Evolutionary conservation across 2,113 vertebrate species (phyloP), one percentile per base, ranked within the genome.

Genomic region (Syngnathus floridae): DNA sequence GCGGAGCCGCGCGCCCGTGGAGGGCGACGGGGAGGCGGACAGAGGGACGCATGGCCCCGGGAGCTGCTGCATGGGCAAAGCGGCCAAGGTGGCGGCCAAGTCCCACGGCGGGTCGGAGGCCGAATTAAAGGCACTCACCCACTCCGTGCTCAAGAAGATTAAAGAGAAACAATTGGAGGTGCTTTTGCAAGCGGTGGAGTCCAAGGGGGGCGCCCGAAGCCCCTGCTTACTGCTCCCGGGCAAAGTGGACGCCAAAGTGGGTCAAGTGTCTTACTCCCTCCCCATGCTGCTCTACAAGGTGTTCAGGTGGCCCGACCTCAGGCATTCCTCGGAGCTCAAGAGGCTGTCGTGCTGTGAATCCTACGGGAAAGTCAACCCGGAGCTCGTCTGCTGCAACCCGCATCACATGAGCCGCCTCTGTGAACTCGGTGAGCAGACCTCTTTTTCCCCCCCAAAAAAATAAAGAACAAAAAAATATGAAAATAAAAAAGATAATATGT

Each of bases 291-390:
- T 98, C 81, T 95, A 92, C 87, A 95, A 94, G 88, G 93, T 98
- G 89, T 98, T 97, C 92, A 89, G 96, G 88, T 98, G 96, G 95
- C 95, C 96, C 82, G 95, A 98, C 88, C 95, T 98, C 85, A 90
- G 92, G 82, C 93, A 94, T 89, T 93, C 91, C 88, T 93, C 96
- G 81, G 93, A 98, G 89, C 87, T 97, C 74, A 98, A 98, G 92
- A 90, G 96, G 89, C 89, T 97, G 71, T 93, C 91, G 81, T 93
- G 93, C 93, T 98, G 96, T 91, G 95, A 98, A 89, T 95, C 95
- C 73, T 97, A 95, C 86, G 88, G 95, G 87, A 94, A 95, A 85
- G 90, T 88, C 78, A 95, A 94, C 91, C 84, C 94, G 68, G 95
- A 97, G 84, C 90, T 95, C 49, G 91, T 95, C 82, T 98, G 95